Evolutionary conservation across 2,797 vertebrate genomes (phyloP).

Genomic region (Darevskia nairensis): DNA sequence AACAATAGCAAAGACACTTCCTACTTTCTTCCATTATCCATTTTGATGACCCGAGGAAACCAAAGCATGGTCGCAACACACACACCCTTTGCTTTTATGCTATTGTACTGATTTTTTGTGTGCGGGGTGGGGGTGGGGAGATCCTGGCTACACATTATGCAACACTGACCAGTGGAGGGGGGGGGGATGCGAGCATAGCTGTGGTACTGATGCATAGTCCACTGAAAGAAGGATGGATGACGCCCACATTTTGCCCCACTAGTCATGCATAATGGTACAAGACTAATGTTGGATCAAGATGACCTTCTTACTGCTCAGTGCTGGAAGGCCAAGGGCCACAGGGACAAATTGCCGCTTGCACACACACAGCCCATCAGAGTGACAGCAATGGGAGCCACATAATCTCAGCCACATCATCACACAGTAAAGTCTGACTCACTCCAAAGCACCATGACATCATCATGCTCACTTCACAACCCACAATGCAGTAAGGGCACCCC

Average conservation of each 20-base stretch:
- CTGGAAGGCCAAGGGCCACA: neutral
- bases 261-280: neutral
- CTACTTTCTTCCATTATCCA: neutral
- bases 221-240: neutral
- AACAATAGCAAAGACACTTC: neutral
- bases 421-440: neutral
- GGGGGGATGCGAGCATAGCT: too few species aligned
- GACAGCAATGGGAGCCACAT: too few species aligned
- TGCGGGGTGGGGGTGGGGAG: neutral
- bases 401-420: too few species aligned
- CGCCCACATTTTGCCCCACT: neutral
- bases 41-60: neutral
- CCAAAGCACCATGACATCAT: neutral
- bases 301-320: neutral
- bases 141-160: neutral
- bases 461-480: neutral
- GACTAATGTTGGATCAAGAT: neutral
- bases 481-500: neutral
- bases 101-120: neutral
- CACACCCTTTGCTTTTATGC: slow-evolving; percentile 28
- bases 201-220: neutral
- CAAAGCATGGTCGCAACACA: neutral
- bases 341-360: too few species aligned
- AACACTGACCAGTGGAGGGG: neutral
- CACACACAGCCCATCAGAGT: too few species aligned